Base-by-base conservation (phyloP, 2,888 invertebrate species). In the Scrobipalpa costella region DNA sequence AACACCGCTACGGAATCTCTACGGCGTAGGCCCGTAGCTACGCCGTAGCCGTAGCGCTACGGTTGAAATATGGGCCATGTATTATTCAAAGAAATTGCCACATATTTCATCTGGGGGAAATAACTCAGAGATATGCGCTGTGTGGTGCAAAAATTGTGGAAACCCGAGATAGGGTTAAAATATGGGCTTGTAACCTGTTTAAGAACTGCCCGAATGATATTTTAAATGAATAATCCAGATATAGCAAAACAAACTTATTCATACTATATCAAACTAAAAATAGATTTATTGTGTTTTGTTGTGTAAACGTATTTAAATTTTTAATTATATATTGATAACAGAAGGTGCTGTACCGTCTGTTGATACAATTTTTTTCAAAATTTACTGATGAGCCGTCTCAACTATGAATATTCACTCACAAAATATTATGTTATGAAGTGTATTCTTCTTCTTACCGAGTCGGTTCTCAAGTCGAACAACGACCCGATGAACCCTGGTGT, bases 71-170 rank as follows among this genome's bases (percentile, higher is more conserved):
- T 92, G 86, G 87, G 81, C 88, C 90, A 92, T 93, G 92, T 92
- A 92, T 92, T 92, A 93, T 93, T 92, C 92, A 92, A 89, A 92
- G 90, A 90, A 92, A 92, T 92, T 92, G 92, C 92, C 89, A 89
- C 90, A 92, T 92, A 92, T 92, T 92, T 93, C 92, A 93, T 92
- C 89, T 85, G 81, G 83, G 86, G 80, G 86, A 90, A 88, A 90
- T 91, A 90, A 90, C 89, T 86, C 81, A 83, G 83, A 87, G 85
- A 88, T 88, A 88, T 84, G 81, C 77, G 76, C 69, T 55, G 66
- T 74, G 66, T 73, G 84, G 83, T 83, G 72, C 66, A 67, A 72
- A 75, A 72, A 49, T 49, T 60, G 60, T 60, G 49, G 49, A 59
- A 44, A 40, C 27, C 76, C 67, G 71, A 77, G 71, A 60, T 75